These are phyloP conservation scores for Pemphredon lugubris DNA, from an alignment of 2,888 invertebrate genomes.

Conservation along the genomic window DNA sequence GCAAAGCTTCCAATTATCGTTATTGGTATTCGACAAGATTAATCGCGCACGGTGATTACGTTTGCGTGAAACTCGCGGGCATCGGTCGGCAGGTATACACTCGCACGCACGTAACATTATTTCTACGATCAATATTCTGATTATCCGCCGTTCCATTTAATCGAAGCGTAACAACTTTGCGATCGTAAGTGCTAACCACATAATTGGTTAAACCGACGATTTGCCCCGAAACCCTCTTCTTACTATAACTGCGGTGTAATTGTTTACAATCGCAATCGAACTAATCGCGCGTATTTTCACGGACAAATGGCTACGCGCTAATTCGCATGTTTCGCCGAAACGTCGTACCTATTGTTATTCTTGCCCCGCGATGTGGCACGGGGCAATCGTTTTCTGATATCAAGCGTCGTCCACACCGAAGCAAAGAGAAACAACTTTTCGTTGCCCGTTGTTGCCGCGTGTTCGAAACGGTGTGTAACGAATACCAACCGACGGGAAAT, in stretches of 20 bases:
- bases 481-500: no score
- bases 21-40: neutral
- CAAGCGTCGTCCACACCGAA: no score
- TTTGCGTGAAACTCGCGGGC: conserved; percentile 6
- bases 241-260: conserved; percentile 39
- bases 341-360: no score
- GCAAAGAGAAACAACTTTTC: no score
- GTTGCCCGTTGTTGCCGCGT: no score
- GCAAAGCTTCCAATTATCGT: neutral
- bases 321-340: no score
- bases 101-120: conserved; percentile 8
- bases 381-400: no score
- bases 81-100: conserved; percentile 5
- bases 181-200: conserved; percentile 35
- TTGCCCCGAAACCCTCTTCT: conserved; percentile 25
- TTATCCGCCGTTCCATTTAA: conserved; percentile 35
- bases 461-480: no score
- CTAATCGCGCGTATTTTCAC: conserved; percentile 31
- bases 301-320: no score
- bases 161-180: conserved; percentile 37
- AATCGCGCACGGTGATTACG: conserved; percentile 4
- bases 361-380: no score
- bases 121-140: conserved; percentile 41
- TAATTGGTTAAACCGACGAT: conserved; percentile 22
- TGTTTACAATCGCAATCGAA: conserved; percentile 44